A percentile compares a stretch with the other conserved stretches of the same genome.
Evolutionary conservation across 2,888 invertebrate species (phyloP).

Genomic region (Caenorhabditis sulstoni): DNA sequence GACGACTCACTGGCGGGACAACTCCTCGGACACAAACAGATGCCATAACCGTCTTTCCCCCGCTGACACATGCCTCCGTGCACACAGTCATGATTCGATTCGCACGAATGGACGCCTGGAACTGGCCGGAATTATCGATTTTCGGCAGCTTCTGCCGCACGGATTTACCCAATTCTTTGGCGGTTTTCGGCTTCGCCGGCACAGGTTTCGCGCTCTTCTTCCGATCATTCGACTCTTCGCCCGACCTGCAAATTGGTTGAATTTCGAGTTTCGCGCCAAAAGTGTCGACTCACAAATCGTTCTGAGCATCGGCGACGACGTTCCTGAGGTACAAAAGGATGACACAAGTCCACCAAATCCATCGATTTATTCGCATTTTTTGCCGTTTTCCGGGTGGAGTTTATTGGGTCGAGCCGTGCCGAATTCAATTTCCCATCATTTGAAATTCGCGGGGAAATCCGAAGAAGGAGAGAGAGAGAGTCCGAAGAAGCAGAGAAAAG

Average conservation of each 20-base stretch:
- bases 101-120: conserved; percentile 72
- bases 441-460: background rate
- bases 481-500: too few species aligned
- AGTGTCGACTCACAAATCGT: conserved; percentile 23
- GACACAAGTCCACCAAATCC: conserved; percentile 54
- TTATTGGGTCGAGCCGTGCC: background rate
- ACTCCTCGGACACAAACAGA: conserved; percentile 76
- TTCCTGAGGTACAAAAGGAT: conserved; percentile 50
- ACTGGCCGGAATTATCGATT: background rate
- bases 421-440: conserved; percentile 39
- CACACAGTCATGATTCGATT: conserved; percentile 75
- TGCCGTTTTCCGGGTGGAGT: conserved; percentile 24
- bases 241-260: conserved; percentile 26
- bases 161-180: conserved; percentile 24
- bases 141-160: background rate
- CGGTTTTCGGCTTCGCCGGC: conserved; percentile 33
- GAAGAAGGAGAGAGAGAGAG: conserved; percentile 14
- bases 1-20: conserved; percentile 74
- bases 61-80: conserved; percentile 74
- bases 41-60: conserved; percentile 70
- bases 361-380: conserved; percentile 53
- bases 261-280: conserved; percentile 4
- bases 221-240: conserved; percentile 9
- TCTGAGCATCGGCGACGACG: background rate
- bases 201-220: background rate